Conservation (phyloP, 2,113 vertebrate genomes). For the Anoura caudifer region DNA sequence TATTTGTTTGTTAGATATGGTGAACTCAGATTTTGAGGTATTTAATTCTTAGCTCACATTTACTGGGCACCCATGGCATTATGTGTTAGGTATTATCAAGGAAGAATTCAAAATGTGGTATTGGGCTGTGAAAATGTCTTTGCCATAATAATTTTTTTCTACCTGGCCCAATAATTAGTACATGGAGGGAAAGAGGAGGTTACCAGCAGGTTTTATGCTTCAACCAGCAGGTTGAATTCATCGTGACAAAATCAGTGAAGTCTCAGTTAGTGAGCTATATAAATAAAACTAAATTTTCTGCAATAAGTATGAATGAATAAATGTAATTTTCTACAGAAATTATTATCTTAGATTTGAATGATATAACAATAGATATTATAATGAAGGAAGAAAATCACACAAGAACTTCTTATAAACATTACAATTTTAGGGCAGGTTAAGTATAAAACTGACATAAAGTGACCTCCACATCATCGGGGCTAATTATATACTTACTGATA, state of each 20-base stretch:
- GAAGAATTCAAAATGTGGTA: not conserved
- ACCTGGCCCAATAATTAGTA: not conserved
- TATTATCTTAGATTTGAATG: not conserved
- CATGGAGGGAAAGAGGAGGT: not conserved
- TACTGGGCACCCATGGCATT: not conserved
- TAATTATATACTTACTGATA: not conserved
- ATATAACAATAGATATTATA: not conserved
- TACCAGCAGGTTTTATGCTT: not conserved
- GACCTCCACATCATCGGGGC: too few relatives aligned
- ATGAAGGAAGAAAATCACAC: not conserved
- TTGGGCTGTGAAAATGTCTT: not conserved
- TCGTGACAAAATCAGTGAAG: conserved; percentile 38
- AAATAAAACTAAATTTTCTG: conserved; percentile 16
- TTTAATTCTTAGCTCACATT: not conserved
- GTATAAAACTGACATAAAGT: not conserved
- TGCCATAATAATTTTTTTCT: not conserved
- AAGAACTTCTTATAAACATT: not conserved
- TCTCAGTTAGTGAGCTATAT: not conserved
- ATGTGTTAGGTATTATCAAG: not conserved
- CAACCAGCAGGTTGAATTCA: not conserved
- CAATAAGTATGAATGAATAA: not conserved
- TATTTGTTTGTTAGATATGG: not conserved
- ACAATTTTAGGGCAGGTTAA: not conserved
- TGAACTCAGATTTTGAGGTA: not conserved
- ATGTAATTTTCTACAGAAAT: not conserved